phyloP scores from a whole-genome alignment of 2,797 vertebrate genomes.

The Chromis chromis region DNA sequence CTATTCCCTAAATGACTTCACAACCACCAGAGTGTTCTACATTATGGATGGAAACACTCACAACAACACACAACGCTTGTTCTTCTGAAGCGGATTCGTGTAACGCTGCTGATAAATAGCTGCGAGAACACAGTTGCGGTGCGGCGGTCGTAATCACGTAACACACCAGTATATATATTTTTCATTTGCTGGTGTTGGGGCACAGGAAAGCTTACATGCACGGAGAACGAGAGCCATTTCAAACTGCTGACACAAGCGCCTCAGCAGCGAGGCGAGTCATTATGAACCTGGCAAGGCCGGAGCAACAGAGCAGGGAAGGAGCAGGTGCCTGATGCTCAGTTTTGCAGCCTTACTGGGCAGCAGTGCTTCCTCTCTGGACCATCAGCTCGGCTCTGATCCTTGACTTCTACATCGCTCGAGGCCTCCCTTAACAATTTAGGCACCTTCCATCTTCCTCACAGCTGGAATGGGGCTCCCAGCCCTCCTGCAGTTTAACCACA shows the following conservation, averaged over 20 bases:
- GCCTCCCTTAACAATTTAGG: constrained; percentile 54
- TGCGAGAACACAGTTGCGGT: constrained; percentile 34
- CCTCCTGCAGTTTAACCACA: constrained; percentile 56
- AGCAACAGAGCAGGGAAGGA: constrained; percentile 65
- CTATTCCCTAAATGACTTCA: constrained; percentile 10
- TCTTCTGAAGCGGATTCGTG: constrained; percentile 34
- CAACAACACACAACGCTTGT: constrained; percentile 32
- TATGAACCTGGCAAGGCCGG: constrained; percentile 72
- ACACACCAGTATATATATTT: constrained; percentile 43
- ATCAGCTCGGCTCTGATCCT: constrained; percentile 68
- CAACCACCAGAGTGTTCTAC: not conserved
- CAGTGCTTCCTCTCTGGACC: constrained; percentile 34
- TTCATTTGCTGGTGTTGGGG: constrained; percentile 63
- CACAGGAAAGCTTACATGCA: constrained; percentile 38
- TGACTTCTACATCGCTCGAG: constrained; percentile 49
- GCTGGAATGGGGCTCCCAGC: constrained; percentile 56
- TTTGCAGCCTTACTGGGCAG: constrained; percentile 51
- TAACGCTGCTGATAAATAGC: constrained; percentile 44
- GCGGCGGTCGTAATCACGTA: constrained; percentile 37
- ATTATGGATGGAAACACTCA: not conserved
- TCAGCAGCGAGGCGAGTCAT: constrained; percentile 72
- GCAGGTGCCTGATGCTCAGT: constrained; percentile 63
- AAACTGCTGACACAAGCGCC: constrained; percentile 81
- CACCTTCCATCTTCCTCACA: constrained; percentile 66
- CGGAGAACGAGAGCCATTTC: constrained; percentile 68